Evolutionary conservation across 1,140 invertebrate genomes (phyloP).

Genomic region (Eumeta japonica): DNA sequence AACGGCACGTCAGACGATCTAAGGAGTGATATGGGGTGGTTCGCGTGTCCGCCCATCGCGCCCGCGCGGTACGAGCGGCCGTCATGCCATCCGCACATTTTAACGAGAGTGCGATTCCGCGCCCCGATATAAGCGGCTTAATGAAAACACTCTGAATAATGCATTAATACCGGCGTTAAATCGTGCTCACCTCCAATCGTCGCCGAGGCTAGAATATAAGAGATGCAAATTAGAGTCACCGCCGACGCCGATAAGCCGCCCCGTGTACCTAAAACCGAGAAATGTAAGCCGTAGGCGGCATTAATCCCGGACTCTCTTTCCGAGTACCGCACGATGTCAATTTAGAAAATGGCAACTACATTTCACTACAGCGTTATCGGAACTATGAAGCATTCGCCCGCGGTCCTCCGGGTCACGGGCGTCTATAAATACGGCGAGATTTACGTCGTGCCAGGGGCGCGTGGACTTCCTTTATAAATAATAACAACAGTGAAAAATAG

Average conservation of each 20-base stretch:
- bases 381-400: slow-evolving; percentile 10
- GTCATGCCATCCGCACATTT: slow-evolving; percentile 55
- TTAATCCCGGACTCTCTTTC: slow-evolving; percentile 14
- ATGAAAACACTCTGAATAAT: slow-evolving; percentile 57
- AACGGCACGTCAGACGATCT: too few relatives aligned
- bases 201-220: slow-evolving; percentile 41
- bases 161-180: slow-evolving; percentile 57
- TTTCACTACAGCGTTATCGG: slow-evolving; percentile 20
- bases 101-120: slow-evolving; percentile 50
- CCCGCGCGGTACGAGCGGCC: slow-evolving; percentile 40
- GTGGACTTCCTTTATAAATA: slow-evolving; percentile 9
- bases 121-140: slow-evolving; percentile 48
- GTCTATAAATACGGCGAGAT: slow-evolving; percentile 8
- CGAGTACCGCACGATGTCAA: slow-evolving; percentile 8
- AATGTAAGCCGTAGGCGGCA: slow-evolving; percentile 24
- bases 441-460: slow-evolving; percentile 6
- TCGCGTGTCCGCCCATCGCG: slow-evolving; percentile 26
- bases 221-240: slow-evolving; percentile 52
- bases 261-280: slow-evolving; percentile 35
- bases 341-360: slow-evolving; percentile 17
- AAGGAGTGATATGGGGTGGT: slow-evolving; percentile 7
- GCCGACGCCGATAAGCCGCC: slow-evolving; percentile 44
- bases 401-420: slow-evolving; percentile 5
- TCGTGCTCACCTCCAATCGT: slow-evolving; percentile 51
- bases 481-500: slow-evolving; percentile 11